Conservation (phyloP, 1,140 invertebrate species). For the Doryteuthis pealeii region DNA sequence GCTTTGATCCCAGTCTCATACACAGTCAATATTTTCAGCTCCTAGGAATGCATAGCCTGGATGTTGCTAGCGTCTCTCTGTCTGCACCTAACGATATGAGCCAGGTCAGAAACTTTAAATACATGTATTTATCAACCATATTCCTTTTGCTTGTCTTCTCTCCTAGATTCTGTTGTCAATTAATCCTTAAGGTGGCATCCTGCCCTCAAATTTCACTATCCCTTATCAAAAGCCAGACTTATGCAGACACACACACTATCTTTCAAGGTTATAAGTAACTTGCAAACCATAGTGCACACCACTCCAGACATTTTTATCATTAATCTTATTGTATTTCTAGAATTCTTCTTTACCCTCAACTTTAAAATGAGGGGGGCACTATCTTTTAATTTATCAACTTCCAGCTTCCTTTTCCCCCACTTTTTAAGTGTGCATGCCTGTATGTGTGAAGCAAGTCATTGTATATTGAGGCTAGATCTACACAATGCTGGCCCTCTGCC, state of each 20-base stretch:
- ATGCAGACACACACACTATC: constrained; percentile 7
- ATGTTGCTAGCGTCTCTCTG: constrained; percentile 9
- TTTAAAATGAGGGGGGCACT: not conserved
- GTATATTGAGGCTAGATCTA: too few species aligned
- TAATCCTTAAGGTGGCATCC: not conserved
- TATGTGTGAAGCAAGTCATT: too few species aligned
- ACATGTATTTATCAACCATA: not conserved
- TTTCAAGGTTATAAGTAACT: not conserved
- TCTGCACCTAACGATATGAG: constrained; percentile 7
- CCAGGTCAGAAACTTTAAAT: constrained; percentile 9
- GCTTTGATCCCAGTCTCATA: constrained; percentile 7
- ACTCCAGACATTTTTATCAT: not conserved
- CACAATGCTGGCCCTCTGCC: too few species aligned
- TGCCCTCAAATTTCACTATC: not conserved
- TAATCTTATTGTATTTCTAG: too few species aligned
- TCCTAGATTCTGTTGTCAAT: constrained; percentile 4
- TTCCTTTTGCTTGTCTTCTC: constrained; percentile 6
- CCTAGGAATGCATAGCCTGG: constrained; percentile 10
- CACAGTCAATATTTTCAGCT: constrained; percentile 9
- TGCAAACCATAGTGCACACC: too few species aligned
- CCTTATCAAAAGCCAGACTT: not conserved
- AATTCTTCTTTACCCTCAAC: too few species aligned
- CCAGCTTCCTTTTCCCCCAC: too few species aligned
- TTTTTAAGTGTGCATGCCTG: too few species aligned
- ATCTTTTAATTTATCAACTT: not conserved